Conservation (phyloP, 2,888 invertebrate genomes). For the Sphinx pinastri region DNA sequence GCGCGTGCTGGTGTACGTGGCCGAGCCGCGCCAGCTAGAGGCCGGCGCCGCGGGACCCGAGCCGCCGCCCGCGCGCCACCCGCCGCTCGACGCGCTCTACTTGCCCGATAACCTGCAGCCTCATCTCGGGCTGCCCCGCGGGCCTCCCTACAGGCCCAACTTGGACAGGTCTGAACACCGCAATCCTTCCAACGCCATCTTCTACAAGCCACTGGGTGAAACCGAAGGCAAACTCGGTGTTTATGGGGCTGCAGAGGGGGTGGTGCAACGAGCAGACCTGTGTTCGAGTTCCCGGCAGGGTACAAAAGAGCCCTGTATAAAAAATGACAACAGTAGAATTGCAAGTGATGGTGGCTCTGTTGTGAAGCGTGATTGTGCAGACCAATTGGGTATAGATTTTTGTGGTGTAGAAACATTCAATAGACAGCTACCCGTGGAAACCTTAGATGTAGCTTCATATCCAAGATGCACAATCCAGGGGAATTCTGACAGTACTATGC, state of each 20-base stretch:
- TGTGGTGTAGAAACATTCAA: slow-evolving; percentile 64
- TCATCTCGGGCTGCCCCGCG: slow-evolving; percentile 56
- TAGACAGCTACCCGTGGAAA: slow-evolving; percentile 57
- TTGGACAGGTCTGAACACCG: slow-evolving; percentile 58
- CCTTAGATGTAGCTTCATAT: slow-evolving; percentile 63
- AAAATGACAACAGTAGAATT: slow-evolving; percentile 57
- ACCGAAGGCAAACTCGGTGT: slow-evolving; percentile 59
- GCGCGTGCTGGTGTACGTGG: slow-evolving; percentile 83
- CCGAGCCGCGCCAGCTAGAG: slow-evolving; percentile 81
- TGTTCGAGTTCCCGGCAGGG: slow-evolving; percentile 62
- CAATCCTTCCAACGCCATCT: slow-evolving; percentile 54
- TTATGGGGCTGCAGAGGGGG: slow-evolving; percentile 56
- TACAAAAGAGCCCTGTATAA: slow-evolving; percentile 59
- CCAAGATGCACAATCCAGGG: slow-evolving; percentile 63
- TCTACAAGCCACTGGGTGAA: slow-evolving; percentile 65
- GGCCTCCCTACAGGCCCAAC: slow-evolving; percentile 56
- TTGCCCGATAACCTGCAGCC: slow-evolving; percentile 60
- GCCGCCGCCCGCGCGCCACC: slow-evolving; percentile 54
- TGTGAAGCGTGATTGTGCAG: slow-evolving; percentile 61
- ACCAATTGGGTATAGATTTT: slow-evolving; percentile 54
- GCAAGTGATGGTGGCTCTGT: slow-evolving; percentile 47
- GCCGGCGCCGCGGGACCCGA: slow-evolving; percentile 73
- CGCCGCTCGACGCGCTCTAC: slow-evolving; percentile 55
- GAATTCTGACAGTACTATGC: slow-evolving; percentile 64
- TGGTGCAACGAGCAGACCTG: slow-evolving; percentile 58